A percentile compares a stretch with the other conserved stretches of the same genome.
Conservation (phyloP, 2,113 vertebrate genomes). For the Poeciliopsis turrubarensis region DNA sequence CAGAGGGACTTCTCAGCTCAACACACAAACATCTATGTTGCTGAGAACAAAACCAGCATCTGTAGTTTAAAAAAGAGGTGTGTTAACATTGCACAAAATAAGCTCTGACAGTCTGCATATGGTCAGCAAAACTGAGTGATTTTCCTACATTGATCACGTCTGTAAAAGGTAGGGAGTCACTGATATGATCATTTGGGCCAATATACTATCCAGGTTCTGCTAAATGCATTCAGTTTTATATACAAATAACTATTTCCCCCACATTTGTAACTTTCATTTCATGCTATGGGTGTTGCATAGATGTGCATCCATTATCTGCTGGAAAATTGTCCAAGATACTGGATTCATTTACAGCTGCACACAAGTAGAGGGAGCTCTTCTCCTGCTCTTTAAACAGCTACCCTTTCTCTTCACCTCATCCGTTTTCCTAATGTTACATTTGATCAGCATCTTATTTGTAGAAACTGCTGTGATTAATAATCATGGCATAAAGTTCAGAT, state of each 20-base stretch:
- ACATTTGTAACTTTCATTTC: background rate
- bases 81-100: background rate
- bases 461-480: background rate
- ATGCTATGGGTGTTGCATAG: background rate
- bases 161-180: background rate
- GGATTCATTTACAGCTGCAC: background rate
- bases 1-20: background rate
- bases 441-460: background rate
- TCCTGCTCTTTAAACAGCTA: background rate
- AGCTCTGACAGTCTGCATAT: background rate
- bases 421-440: background rate
- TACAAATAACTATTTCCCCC: background rate
- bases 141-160: background rate
- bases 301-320: background rate
- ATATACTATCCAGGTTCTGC: background rate
- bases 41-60: constrained; percentile 5
- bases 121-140: no score
- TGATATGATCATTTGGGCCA: no score
- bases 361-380: constrained; percentile 37
- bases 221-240: background rate
- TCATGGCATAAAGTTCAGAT: background rate
- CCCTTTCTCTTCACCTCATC: background rate
- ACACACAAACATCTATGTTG: background rate
- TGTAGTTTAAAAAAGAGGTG: constrained; percentile 1
- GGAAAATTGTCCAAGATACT: background rate